Evolutionary conservation across 1,140 invertebrate genomes (phyloP).

Genomic region (Gonioctena quinquepunctata): DNA sequence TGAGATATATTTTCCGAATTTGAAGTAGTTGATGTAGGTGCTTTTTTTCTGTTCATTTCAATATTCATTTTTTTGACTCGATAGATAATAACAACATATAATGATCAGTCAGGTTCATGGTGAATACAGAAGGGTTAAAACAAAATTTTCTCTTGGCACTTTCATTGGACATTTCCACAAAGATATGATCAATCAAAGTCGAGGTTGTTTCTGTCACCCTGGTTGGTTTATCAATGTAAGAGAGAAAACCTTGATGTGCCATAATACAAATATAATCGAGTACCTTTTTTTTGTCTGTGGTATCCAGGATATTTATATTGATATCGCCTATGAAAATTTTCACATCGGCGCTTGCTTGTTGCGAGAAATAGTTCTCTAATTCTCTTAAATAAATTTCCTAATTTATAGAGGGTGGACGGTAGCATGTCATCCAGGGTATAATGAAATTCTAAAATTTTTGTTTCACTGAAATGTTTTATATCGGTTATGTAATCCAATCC

Average conservation of each 20-base stretch:
- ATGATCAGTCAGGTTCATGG: conserved; percentile 14
- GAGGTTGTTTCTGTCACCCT: neutral
- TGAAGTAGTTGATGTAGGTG: too few relatives aligned
- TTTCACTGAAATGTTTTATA: neutral
- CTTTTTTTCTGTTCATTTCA: too few relatives aligned
- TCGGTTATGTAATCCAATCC: neutral
- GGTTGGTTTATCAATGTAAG: conserved; percentile 13
- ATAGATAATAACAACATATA: too few relatives aligned
- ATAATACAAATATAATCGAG: neutral
- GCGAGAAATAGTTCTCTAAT: neutral
- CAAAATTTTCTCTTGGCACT: neutral
- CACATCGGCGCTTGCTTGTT: neutral
- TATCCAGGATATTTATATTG: too few relatives aligned
- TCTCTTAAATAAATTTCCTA: neutral
- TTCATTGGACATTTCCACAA: neutral
- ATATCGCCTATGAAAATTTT: neutral
- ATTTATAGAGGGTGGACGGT: conserved; percentile 9
- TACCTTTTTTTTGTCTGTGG: neutral
- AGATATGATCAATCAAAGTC: conserved; percentile 8
- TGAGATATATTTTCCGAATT: too few relatives aligned
- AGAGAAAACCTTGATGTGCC: neutral
- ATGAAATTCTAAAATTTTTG: neutral
- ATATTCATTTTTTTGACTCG: too few relatives aligned
- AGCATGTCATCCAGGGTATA: neutral
- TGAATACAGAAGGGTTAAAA: neutral